phyloP scores from a whole-genome alignment of 2,113 vertebrate genomes.

The Anguilla japonica region DNA sequence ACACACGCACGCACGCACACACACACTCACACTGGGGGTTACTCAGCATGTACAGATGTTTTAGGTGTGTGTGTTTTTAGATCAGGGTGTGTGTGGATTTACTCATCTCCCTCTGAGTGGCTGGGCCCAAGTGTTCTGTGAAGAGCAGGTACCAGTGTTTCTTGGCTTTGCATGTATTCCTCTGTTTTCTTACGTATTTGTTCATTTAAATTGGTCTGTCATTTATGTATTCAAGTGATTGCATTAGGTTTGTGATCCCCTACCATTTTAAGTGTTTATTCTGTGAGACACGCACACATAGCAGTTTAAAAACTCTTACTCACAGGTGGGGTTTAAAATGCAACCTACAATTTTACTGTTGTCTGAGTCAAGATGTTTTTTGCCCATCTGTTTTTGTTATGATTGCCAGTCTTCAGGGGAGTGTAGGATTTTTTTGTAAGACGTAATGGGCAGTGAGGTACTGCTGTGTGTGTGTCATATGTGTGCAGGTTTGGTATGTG shows the following conservation, averaged over 20 bases:
- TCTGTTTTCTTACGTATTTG: background rate
- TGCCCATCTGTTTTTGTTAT: background rate
- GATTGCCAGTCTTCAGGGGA: background rate
- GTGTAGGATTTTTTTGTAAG: background rate
- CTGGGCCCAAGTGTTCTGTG: background rate
- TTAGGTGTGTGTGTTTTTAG: conserved; percentile 17
- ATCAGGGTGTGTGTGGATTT: background rate
- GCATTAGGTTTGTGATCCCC: background rate
- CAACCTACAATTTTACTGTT: conserved; percentile 22
- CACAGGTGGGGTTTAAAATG: background rate
- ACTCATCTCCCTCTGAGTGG: background rate
- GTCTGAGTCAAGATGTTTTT: background rate
- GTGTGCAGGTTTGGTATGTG: conserved; percentile 22
- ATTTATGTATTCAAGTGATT: background rate
- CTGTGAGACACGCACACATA: background rate
- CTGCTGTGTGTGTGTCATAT: background rate
- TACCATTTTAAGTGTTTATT: background rate
- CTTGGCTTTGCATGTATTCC: background rate
- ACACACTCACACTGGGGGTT: background rate
- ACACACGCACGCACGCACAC: conserved; percentile 15
- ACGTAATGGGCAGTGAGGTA: background rate
- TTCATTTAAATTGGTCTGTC: background rate
- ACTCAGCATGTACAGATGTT: conserved; percentile 47
- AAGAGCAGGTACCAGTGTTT: no score
- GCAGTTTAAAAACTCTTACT: background rate